phyloP scores from a whole-genome alignment of 2,888 invertebrate genomes.

The Diarsia dahlii region DNA sequence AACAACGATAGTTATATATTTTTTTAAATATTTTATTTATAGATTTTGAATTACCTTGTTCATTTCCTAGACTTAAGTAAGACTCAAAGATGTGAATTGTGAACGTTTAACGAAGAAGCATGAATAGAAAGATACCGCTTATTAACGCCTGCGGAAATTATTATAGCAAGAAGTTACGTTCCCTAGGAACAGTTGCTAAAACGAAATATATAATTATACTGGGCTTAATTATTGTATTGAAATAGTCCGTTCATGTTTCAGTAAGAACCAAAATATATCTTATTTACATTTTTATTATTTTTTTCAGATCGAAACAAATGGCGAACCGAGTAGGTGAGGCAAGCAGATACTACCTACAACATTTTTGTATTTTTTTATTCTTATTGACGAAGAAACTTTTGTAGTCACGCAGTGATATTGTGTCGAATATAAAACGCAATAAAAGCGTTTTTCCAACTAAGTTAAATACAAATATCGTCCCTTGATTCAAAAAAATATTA shows the following conservation, averaged over 20 bases:
- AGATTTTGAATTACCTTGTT: background rate
- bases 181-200: constrained; percentile 5
- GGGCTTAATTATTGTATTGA: background rate
- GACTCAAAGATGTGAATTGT: background rate
- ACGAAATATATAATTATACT: no score
- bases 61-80: background rate
- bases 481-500: no score
- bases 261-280: background rate
- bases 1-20: background rate
- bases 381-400: constrained; percentile 55
- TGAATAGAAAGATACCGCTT: background rate
- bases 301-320: constrained; percentile 79
- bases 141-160: constrained; percentile 26
- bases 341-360: constrained; percentile 13
- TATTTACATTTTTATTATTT: constrained; percentile 34
- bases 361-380: constrained; percentile 40
- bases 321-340: constrained; percentile 77
- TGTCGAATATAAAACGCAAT: constrained; percentile 4
- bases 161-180: constrained; percentile 2
- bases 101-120: background rate
- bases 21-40: background rate
- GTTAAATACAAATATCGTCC: no score
- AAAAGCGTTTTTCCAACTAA: background rate
- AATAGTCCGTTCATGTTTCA: background rate
- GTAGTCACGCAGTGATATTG: constrained; percentile 58